Percentiles rank a stretch among this genome's conserved stretches.
Evolutionary conservation across 2,113 vertebrate genomes (phyloP).

Genomic region (Pogona vitticeps): DNA sequence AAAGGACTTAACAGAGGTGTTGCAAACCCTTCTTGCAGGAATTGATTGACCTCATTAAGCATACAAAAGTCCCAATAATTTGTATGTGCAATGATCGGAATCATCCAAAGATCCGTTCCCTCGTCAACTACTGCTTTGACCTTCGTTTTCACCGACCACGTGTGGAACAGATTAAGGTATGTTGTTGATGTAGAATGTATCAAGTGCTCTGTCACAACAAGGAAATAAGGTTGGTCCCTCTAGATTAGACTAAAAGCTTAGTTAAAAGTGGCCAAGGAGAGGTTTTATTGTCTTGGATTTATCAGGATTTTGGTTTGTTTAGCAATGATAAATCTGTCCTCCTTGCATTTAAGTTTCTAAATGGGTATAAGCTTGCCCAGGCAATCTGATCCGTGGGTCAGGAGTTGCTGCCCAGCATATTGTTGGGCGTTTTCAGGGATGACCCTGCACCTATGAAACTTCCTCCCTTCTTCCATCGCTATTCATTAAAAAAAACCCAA

Average conservation of each 20-base stretch:
- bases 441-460: neutral
- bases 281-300: neutral
- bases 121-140: constrained; percentile 95
- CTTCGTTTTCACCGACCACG: constrained; percentile 95
- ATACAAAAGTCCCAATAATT: constrained; percentile 94
- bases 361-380: neutral
- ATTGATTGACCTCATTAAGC: constrained; percentile 89
- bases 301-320: too few relatives aligned
- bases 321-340: neutral
- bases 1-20: neutral
- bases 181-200: neutral
- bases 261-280: neutral
- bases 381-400: neutral
- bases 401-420: neutral
- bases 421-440: neutral
- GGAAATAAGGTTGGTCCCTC: neutral
- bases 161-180: constrained; percentile 96
- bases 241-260: neutral
- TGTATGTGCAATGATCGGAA: constrained; percentile 99
- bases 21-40: constrained; percentile 77
- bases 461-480: neutral
- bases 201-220: neutral
- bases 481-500: neutral
- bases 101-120: constrained; percentile 92
- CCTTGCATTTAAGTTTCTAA: neutral